Evolutionary conservation across 2,888 invertebrate genomes (phyloP).

Genomic region (Acanthosoma haemorrhoidale): DNA sequence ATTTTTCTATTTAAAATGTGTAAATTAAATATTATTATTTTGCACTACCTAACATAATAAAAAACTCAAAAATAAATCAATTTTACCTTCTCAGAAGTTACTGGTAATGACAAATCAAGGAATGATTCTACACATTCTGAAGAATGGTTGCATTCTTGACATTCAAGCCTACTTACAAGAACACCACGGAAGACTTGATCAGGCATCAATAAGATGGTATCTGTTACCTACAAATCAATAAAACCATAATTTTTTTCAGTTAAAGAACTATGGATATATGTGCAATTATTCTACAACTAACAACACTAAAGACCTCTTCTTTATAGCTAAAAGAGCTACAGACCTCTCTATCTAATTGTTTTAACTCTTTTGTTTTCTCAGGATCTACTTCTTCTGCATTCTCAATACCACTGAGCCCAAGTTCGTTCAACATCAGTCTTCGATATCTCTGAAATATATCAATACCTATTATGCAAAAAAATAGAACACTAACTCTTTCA

Average conservation of each 20-base stretch:
- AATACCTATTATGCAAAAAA: too few species aligned
- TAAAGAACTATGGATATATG: not conserved
- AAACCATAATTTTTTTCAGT: not conserved
- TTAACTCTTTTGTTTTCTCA: conserved; percentile 67
- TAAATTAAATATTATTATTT: too few species aligned
- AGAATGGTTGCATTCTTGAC: conserved; percentile 80
- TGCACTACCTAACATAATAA: too few species aligned
- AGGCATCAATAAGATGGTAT: conserved; percentile 63
- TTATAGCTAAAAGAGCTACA: not conserved
- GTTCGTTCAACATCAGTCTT: conserved; percentile 67
- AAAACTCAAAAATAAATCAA: not conserved
- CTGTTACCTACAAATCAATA: conserved; percentile 43
- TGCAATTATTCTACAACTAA: not conserved
- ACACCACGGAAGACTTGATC: conserved; percentile 93
- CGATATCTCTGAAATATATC: conserved; percentile 74
- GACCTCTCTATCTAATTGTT: conserved; percentile 70
- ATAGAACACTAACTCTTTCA: too few species aligned
- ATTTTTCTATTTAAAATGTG: too few species aligned
- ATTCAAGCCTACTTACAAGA: conserved; percentile 81
- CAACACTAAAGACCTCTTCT: not conserved
- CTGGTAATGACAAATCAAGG: conserved; percentile 88
- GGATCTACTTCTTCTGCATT: conserved; percentile 73
- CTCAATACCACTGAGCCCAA: conserved; percentile 66
- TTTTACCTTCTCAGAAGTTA: conserved; percentile 60
- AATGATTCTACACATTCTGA: conserved; percentile 88